Evolutionary conservation across 2,888 invertebrate species (phyloP), one percentile per base, ranked within the genome.

Genomic region (Phalangium opilio): DNA sequence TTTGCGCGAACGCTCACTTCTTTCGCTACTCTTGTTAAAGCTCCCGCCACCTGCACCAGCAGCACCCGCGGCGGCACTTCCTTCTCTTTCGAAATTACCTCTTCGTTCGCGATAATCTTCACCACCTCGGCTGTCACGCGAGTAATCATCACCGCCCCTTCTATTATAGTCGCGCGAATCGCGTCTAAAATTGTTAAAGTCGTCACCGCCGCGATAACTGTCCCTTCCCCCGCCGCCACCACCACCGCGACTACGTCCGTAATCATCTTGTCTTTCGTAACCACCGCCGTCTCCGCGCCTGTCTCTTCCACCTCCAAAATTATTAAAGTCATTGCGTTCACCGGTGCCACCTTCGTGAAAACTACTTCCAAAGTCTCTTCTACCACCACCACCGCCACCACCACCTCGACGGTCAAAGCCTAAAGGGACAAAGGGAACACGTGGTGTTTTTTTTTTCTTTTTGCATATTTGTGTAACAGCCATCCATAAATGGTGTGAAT

Each of bases 381-480:
- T 56, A 19, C 58, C 55, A 15, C 59, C 50, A 43, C 59, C 53
- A 39, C 60, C 59, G 42, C 59, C 53, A 39, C 60, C 59, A 48
- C 55, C 54, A 8, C 8, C 27, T 27, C 27, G 27, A 27, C 27
- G 27, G 8, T 27, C 27, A 27, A 27, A 27, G 27, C 27, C 27
- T 27, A 27, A 27, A 27, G 27, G 27, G 27, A 7, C 8, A 27
- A 27, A 27, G 27, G 5, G 5, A 27, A 27, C 5, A 27, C 4
- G 4, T 27, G 27, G 27, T 27, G 27, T n/a, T n/a, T n/a, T n/a
- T n/a, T n/a, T n/a, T n/a, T n/a, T n/a, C n/a, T n/a, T n/a, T n/a
- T n/a, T n/a, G n/a, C n/a, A n/a, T n/a, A n/a, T n/a, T n/a, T n/a
- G n/a, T n/a, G n/a, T n/a, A n/a, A n/a, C n/a, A n/a, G n/a, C n/a